Evolutionary conservation across 2,888 invertebrate genomes (phyloP), one percentile per base, ranked within the genome.

Genomic region (Cistogaster globosa): DNA sequence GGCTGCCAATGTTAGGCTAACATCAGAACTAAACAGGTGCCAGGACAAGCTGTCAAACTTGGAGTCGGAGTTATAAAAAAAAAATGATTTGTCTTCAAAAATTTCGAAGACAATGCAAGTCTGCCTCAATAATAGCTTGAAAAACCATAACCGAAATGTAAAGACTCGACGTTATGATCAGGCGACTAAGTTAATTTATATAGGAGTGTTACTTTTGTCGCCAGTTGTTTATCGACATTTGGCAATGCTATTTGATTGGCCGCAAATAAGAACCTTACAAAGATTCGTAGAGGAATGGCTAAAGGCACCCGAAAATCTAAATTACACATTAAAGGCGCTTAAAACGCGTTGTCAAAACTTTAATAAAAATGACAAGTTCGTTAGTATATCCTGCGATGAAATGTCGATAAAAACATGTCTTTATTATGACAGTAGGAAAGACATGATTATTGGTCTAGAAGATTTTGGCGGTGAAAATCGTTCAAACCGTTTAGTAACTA

Each of bases 401-500:
- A 72, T 72, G 51, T 12, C 51, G 3, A 11, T 51, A 12, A 72
- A 72, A 48, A 20, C 14, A 2, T 72, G 12, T 18, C n/a, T 74
- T 4, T 62, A 74, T 1, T 74, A 74, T 38, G 32, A 74, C 22
- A 51, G 8, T 1, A 12, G 9, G 7, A 62, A 36, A 9, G 74
- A 62, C 14, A 60, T 20, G 7, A 48, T 60, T 3, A 72, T 48
- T 9, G 60, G 58, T 14, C 48, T 72, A 11, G 18, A 74, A 14
- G 74, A 62, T 38, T 62, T 38, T 7, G 60, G 53, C 2, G 38
- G 53, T 22, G 74, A 36, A 16, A 74, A 51, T 20, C 45, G 68
- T n/a, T 53, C n/a, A 1, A 16, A 51, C n/a, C 11, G 69, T 26
- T 26, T 38, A 38, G 38, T 12, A 2, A 38, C 38, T 38, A 38